Percentiles rank a stretch among this genome's conserved stretches.
Evolutionary conservation across 2,888 invertebrate genomes (phyloP).

Genomic region (Sussaba pulchella): DNA sequence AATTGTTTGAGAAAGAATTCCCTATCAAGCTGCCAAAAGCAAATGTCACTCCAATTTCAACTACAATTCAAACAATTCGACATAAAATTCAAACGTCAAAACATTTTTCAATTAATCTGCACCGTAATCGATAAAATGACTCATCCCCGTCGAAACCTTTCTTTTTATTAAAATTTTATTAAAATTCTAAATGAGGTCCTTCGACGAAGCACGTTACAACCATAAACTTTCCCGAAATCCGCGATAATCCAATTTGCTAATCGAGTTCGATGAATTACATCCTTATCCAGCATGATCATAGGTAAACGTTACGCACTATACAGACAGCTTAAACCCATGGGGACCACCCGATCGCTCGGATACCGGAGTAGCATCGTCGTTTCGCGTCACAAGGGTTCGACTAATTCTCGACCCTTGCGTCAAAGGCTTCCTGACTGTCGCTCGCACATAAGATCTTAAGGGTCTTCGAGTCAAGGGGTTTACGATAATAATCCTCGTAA

Average conservation of each 20-base stretch:
- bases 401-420: constrained; percentile 48
- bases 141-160: background rate
- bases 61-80: too few relatives aligned
- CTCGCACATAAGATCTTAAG: constrained; percentile 45
- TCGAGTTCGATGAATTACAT: constrained; percentile 18
- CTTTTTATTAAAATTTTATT: background rate
- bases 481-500: constrained; percentile 45
- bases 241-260: constrained; percentile 21
- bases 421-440: constrained; percentile 44
- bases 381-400: constrained; percentile 51
- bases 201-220: background rate
- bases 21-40: too few relatives aligned
- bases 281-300: background rate
- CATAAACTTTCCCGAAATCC: constrained; percentile 6
- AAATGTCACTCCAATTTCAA: too few relatives aligned
- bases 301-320: background rate
- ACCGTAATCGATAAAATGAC: constrained; percentile 20
- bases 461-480: constrained; percentile 57
- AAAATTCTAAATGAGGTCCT: background rate
- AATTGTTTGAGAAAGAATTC: too few relatives aligned
- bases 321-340: background rate
- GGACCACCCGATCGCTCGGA: constrained; percentile 22
- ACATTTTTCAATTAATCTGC: too few relatives aligned
- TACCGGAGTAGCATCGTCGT: constrained; percentile 34
- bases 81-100: too few relatives aligned